These are phyloP conservation scores for Acleris cristana DNA, from an alignment of 2,888 invertebrate species.

Conservation along the genomic window DNA sequence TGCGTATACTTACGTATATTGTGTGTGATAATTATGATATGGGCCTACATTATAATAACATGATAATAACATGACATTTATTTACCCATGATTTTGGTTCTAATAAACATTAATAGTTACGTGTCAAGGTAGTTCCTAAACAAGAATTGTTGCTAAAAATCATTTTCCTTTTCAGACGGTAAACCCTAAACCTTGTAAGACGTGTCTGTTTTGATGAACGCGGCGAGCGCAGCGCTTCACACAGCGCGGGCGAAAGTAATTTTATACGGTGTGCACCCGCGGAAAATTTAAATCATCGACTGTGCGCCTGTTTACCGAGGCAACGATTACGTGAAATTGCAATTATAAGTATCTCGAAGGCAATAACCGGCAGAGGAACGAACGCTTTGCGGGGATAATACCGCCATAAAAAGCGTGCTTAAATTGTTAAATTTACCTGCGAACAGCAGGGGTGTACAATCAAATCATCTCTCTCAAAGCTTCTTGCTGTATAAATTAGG, in stretches of 20 bases:
- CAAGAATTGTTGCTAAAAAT: too few species aligned
- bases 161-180: too few species aligned
- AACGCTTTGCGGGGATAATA: constrained; percentile 67
- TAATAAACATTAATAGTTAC: too few species aligned
- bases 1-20: too few species aligned
- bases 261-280: constrained; percentile 23
- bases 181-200: too few species aligned
- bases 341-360: constrained; percentile 62
- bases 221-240: background rate
- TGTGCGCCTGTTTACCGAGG: constrained; percentile 50
- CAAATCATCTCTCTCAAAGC: constrained; percentile 73
- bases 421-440: constrained; percentile 76
- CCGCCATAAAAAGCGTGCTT: constrained; percentile 69
- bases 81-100: too few species aligned
- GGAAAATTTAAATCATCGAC: constrained; percentile 41
- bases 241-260: constrained; percentile 7
- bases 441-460: constrained; percentile 74
- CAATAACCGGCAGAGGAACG: constrained; percentile 56
- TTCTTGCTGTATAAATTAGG: constrained; percentile 75
- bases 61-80: too few species aligned
- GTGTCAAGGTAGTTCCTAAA: too few species aligned
- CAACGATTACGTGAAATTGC: constrained; percentile 57
- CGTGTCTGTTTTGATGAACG: background rate
- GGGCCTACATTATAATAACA: too few species aligned
- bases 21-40: too few species aligned